These are phyloP conservation scores for Stenchaetothrips biformis DNA, from an alignment of 2,888 invertebrate genomes.

Conservation along the genomic window DNA sequence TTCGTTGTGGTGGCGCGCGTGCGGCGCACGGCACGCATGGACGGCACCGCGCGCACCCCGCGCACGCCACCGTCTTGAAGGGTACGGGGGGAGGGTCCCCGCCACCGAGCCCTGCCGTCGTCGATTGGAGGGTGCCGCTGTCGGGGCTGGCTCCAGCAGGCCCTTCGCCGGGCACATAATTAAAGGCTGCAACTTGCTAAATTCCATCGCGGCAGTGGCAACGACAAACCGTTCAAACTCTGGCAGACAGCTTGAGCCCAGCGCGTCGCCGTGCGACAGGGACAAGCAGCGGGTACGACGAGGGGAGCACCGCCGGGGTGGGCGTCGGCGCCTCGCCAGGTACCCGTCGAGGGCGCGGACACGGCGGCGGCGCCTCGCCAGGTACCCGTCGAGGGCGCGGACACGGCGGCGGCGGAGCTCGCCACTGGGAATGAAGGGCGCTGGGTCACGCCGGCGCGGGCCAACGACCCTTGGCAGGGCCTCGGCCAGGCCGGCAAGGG, in stretches of 20 bases:
- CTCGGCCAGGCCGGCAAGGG: not conserved
- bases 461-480: not conserved
- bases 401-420: not conserved
- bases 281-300: too few relatives aligned
- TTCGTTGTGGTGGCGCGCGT: too few relatives aligned
- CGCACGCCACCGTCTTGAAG: too few relatives aligned
- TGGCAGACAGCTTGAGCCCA: not conserved
- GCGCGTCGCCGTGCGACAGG: too few relatives aligned
- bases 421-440: too few relatives aligned
- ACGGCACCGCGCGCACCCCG: too few relatives aligned
- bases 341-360: not conserved
- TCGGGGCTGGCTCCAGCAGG: too few relatives aligned
- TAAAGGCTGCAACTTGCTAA: slow-evolving; percentile 23
- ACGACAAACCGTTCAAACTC: slow-evolving; percentile 21
- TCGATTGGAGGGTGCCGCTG: too few relatives aligned
- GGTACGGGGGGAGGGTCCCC: too few relatives aligned
- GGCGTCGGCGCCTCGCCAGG: not conserved
- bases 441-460: not conserved
- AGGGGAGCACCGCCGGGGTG: not conserved
- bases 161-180: not conserved
- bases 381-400: not conserved
- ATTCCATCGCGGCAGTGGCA: slow-evolving; percentile 16
- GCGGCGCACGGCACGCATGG: too few relatives aligned
- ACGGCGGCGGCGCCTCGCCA: not conserved
- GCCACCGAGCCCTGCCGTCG: too few relatives aligned